phyloP scores from a whole-genome alignment of 2,888 invertebrate genomes.

The Ganaspis brasiliensis region DNA sequence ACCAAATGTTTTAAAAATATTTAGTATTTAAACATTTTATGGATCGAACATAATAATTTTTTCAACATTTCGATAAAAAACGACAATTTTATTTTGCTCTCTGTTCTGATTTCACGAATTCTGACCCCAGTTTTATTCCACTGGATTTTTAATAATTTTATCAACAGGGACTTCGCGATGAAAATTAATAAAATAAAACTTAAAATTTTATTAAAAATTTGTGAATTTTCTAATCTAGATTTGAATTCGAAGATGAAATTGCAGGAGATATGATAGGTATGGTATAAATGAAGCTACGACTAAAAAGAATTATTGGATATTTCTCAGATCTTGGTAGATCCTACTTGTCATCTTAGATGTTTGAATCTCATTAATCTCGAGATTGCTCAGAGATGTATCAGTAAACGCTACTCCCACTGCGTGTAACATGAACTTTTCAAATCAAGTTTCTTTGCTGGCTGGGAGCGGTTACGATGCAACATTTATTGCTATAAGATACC shows the following conservation, averaged over 20 bases:
- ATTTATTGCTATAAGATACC: constrained; percentile 38
- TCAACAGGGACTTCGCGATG: too few species aligned
- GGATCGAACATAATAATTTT: too few species aligned
- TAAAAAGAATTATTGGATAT: background rate
- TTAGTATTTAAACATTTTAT: too few species aligned
- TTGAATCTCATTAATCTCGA: constrained; percentile 14
- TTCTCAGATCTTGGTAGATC: background rate
- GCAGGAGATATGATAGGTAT: background rate
- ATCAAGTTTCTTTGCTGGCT: constrained; percentile 24
- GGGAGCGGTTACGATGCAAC: constrained; percentile 31
- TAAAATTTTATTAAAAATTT: too few species aligned
- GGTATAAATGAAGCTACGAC: background rate
- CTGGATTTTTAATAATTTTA: too few species aligned
- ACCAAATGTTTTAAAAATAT: too few species aligned
- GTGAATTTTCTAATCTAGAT: background rate
- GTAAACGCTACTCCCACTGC: constrained; percentile 18
- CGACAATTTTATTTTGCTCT: too few species aligned
- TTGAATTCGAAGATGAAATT: background rate
- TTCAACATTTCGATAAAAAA: too few species aligned
- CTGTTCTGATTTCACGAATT: too few species aligned
- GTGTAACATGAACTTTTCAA: constrained; percentile 38
- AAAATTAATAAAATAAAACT: too few species aligned
- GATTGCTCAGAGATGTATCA: constrained; percentile 11
- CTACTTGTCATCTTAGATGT: constrained; percentile 20
- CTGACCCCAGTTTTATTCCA: too few species aligned